phyloP scores from a whole-genome alignment of 1,140 invertebrate genomes.

The Whitmania pigra region DNA sequence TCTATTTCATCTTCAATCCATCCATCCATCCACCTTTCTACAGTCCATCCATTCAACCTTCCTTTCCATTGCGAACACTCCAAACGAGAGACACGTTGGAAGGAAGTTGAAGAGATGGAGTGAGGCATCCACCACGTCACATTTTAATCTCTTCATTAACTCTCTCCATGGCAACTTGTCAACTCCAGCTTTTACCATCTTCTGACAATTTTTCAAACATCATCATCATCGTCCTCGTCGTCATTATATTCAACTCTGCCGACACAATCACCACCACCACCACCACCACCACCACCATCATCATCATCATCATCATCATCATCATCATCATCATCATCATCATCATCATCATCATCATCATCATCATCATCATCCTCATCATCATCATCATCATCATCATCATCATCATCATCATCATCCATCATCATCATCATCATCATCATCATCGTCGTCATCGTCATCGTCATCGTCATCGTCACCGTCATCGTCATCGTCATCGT shows the following conservation, averaged over 20 bases:
- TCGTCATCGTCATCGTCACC: neutral
- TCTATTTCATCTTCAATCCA: neutral
- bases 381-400: conserved; percentile 19
- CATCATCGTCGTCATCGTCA: conserved; percentile 15
- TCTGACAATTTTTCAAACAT: neutral
- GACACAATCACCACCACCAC: conserved; percentile 10
- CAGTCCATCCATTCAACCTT: neutral
- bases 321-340: conserved; percentile 16
- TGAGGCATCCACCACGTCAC: no score
- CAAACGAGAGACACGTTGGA: no score
- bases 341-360: conserved; percentile 19
- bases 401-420: conserved; percentile 12
- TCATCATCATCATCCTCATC: conserved; percentile 20
- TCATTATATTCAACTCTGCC: neutral
- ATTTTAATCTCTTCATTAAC: no score
- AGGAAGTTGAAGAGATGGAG: no score
- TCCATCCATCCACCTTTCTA: neutral
- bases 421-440: conserved; percentile 22
- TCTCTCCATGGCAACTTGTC: no score
- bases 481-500: conserved; percentile 12
- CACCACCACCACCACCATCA: conserved; percentile 14
- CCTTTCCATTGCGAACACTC: neutral
- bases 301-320: conserved; percentile 19
- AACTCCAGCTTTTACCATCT: no score
- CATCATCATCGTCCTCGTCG: neutral